Evolutionary conservation across 2,888 invertebrate genomes (phyloP).

Genomic region (Dinocampus coccinellae): DNA sequence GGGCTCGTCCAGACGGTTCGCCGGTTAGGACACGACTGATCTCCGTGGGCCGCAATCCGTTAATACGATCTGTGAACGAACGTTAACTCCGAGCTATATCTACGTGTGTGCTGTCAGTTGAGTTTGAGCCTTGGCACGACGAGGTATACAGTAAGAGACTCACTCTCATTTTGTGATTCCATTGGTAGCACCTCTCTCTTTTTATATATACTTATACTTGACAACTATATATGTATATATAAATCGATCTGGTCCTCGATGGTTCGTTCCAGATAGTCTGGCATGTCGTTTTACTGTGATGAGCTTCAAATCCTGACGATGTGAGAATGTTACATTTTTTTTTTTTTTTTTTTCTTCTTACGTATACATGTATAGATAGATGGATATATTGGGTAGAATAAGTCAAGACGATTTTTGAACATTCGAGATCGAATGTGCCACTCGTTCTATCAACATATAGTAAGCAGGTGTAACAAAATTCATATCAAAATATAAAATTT

Average conservation of each 20-base stretch:
- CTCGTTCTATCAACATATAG: background rate
- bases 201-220: conserved; percentile 13
- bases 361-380: background rate
- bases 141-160: conserved; percentile 29
- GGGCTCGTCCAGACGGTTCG: conserved; percentile 41
- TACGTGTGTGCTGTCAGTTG: conserved; percentile 25
- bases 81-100: conserved; percentile 37
- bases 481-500: background rate
- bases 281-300: background rate
- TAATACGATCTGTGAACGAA: conserved; percentile 49
- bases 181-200: conserved; percentile 14
- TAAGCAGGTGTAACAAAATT: background rate
- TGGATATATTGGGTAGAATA: background rate
- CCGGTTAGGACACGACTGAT: conserved; percentile 47
- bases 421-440: background rate
- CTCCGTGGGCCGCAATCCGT: conserved; percentile 46
- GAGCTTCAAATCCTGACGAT: conserved; percentile 12
- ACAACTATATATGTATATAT: conserved; percentile 1
- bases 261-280: background rate
- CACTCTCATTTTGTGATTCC: conserved; percentile 13
- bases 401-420: background rate
- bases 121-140: conserved; percentile 26
- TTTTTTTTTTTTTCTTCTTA: background rate
- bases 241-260: background rate
- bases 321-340: background rate